Conservation (phyloP, 2,888 invertebrate genomes). For the Silvanus unidentatus region DNA sequence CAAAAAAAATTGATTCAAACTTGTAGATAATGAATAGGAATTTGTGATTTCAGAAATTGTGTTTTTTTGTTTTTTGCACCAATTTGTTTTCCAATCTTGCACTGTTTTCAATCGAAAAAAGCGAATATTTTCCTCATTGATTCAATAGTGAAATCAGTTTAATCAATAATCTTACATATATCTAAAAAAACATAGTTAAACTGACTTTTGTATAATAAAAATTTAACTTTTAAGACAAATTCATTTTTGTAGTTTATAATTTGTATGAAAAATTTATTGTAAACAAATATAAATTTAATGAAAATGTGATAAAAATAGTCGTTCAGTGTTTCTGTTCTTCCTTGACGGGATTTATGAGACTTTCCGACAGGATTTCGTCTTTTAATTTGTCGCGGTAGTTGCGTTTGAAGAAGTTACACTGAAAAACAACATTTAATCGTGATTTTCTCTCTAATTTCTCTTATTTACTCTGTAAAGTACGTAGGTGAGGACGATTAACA, state of each 20-base stretch:
- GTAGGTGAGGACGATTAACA: constrained; percentile 18
- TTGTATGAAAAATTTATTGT: constrained; percentile 29
- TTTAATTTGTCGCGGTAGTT: constrained; percentile 22
- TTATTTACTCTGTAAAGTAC: constrained; percentile 22
- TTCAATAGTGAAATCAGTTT: too few relatives aligned
- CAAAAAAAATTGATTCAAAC: too few relatives aligned
- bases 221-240: constrained; percentile 17
- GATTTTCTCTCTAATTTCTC: not conserved
- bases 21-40: too few relatives aligned
- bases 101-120: too few relatives aligned
- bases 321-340: too few relatives aligned
- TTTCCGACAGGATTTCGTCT: constrained; percentile 11
- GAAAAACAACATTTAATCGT: constrained; percentile 11
- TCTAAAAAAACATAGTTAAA: constrained; percentile 10
- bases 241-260: constrained; percentile 29
- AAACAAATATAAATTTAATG: constrained; percentile 1
- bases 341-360: too few relatives aligned
- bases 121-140: too few relatives aligned
- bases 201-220: constrained; percentile 21
- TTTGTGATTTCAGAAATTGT: too few relatives aligned
- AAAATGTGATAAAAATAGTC: too few relatives aligned
- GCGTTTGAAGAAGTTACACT: constrained; percentile 26
- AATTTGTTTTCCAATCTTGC: too few relatives aligned
- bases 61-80: too few relatives aligned
- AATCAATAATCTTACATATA: constrained; percentile 9